These are phyloP conservation scores for Drosophila ustulata DNA, from an alignment of 2,888 invertebrate species.

Conservation along the genomic window DNA sequence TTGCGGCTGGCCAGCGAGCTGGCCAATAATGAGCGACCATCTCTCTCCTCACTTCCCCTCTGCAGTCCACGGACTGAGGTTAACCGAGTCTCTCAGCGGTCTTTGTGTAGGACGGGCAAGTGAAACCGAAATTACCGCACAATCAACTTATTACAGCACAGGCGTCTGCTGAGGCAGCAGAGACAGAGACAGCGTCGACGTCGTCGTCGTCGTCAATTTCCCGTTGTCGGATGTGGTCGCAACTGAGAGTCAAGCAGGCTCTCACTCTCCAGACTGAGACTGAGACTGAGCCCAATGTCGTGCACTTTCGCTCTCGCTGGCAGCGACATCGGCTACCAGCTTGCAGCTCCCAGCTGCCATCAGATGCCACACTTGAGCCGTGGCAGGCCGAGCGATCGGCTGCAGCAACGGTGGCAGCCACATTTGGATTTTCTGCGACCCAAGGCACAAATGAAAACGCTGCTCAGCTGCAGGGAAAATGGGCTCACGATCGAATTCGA, in stretches of 20 bases:
- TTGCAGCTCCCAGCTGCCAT: conserved; percentile 25
- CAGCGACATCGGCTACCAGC: conserved; percentile 47
- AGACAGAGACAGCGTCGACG: conserved; percentile 16
- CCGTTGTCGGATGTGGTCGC: conserved; percentile 71
- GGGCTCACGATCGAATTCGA: conserved; percentile 60
- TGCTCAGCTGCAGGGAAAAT: conserved; percentile 46
- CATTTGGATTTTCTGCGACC: conserved; percentile 39
- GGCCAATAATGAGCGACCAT: conserved; percentile 70
- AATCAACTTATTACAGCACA: conserved; percentile 82
- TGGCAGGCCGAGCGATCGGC: conserved; percentile 74
- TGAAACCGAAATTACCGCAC: conserved; percentile 82
- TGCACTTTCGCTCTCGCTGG: conserved; percentile 78
- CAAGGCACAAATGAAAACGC: conserved; percentile 36
- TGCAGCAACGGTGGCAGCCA: conserved; percentile 30
- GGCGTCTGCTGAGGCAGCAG: conserved; percentile 14
- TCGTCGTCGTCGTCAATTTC: conserved; percentile 51
- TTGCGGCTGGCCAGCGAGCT: conserved; percentile 60
- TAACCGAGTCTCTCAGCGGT: conserved; percentile 48
- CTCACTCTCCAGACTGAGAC: conserved; percentile 24
- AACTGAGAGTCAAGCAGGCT: conserved; percentile 52
- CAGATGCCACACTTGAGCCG: conserved; percentile 54
- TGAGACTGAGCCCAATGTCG: conserved; percentile 62
- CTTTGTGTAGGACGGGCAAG: conserved; percentile 70
- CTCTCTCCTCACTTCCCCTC: not conserved
- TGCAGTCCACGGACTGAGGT: conserved; percentile 7